phyloP scores from a whole-genome alignment of 1,140 invertebrate genomes.

The Cydia strobilella region DNA sequence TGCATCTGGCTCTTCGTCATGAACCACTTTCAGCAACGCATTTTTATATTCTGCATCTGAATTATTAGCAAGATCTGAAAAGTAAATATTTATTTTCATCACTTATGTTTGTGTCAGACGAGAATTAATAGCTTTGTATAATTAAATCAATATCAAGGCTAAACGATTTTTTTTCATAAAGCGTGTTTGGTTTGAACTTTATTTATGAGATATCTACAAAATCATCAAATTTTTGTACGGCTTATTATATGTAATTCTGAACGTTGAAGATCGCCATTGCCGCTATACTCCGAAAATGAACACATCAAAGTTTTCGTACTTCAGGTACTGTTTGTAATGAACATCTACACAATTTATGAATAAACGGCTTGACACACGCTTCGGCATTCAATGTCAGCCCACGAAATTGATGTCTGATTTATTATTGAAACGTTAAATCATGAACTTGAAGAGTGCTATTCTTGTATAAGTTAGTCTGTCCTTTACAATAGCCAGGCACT shows the following conservation, averaged over 20 bases:
- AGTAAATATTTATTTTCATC: background rate
- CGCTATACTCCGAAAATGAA: too few species aligned
- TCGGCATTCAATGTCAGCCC: background rate
- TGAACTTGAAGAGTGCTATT: background rate
- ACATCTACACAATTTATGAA: too few species aligned
- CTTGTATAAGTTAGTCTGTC: background rate
- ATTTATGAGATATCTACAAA: too few species aligned
- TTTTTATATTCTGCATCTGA: conserved; percentile 66
- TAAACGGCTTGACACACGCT: background rate
- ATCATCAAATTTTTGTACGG: too few species aligned
- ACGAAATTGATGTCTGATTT: background rate
- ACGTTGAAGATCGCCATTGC: too few species aligned
- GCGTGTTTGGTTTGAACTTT: too few species aligned
- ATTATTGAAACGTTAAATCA: background rate
- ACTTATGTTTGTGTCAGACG: background rate
- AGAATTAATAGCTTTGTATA: background rate
- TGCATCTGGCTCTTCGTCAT: conserved; percentile 72
- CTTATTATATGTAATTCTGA: too few species aligned
- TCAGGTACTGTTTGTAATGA: too few species aligned
- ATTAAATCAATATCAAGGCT: background rate
- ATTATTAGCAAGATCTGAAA: background rate
- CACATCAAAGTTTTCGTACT: too few species aligned
- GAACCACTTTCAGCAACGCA: conserved; percentile 65
- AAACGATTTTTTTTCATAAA: too few species aligned
- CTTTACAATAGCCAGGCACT: background rate